Conservation (phyloP, 2,113 vertebrate genomes). For the Tachysurus fulvidraco region DNA sequence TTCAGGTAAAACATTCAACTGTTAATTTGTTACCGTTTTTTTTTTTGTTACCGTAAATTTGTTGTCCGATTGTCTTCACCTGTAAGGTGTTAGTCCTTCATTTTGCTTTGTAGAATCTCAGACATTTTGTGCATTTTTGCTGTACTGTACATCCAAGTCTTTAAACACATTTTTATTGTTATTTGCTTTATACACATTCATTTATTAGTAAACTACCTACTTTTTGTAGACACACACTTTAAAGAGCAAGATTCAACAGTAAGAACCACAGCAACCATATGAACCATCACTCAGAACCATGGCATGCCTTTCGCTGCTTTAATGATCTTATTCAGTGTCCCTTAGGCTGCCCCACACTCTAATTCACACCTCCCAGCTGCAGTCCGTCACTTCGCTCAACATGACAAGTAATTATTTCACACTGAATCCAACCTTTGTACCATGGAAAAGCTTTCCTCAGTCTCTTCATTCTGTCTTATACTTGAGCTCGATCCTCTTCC, state of each 20-base stretch:
- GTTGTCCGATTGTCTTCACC: background rate
- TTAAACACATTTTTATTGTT: background rate
- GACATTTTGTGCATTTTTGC: background rate
- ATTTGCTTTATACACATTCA: background rate
- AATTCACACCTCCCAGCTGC: background rate
- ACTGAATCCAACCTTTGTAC: background rate
- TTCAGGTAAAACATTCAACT: background rate
- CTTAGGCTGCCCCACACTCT: background rate
- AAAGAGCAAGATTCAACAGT: background rate
- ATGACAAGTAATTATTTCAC: constrained; percentile 5
- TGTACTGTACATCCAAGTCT: background rate
- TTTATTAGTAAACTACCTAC: background rate
- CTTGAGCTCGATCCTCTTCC: no score
- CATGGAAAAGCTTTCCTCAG: background rate
- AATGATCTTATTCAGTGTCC: background rate
- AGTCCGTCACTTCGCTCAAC: background rate
- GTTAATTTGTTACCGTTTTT: background rate
- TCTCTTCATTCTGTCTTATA: background rate
- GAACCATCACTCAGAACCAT: background rate
- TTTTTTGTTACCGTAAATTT: background rate
- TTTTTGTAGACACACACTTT: background rate
- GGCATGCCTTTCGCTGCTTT: background rate
- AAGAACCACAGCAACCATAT: background rate
- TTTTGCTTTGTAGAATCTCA: background rate
- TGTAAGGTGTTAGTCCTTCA: background rate